A percentile compares a stretch with the other conserved stretches of the same genome.
Conservation (phyloP, 2,113 vertebrate species). For the Sylvietta virens region DNA sequence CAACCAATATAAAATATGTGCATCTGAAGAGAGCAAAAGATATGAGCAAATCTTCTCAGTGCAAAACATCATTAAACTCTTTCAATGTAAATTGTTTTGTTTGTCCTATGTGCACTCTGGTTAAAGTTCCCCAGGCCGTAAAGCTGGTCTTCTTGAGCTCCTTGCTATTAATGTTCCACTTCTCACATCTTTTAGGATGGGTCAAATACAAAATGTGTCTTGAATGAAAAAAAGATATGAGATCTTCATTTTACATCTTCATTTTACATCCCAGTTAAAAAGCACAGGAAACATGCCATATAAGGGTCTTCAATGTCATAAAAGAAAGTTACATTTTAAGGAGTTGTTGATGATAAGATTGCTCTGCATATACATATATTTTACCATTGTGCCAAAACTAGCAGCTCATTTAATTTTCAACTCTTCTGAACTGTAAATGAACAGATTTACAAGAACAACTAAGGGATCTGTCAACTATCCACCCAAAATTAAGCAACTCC, state of each 20-base stretch:
- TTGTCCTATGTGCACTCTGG: background rate
- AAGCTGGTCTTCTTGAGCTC: background rate
- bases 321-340: background rate
- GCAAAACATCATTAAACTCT: background rate
- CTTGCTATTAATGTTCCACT: background rate
- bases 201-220: background rate
- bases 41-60: background rate
- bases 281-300: accelerated
- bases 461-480: background rate
- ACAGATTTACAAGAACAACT: background rate
- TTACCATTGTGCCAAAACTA: background rate
- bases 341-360: background rate
- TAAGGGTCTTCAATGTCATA: background rate
- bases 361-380: background rate
- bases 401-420: background rate
- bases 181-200: background rate
- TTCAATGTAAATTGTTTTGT: background rate
- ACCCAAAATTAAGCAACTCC: background rate
- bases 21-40: background rate
- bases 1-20: background rate
- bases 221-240: background rate
- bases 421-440: background rate
- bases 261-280: background rate
- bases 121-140: background rate
- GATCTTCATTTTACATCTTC: background rate